Conservation (phyloP, 1,140 invertebrate species). For the Drosophila serrata region DNA sequence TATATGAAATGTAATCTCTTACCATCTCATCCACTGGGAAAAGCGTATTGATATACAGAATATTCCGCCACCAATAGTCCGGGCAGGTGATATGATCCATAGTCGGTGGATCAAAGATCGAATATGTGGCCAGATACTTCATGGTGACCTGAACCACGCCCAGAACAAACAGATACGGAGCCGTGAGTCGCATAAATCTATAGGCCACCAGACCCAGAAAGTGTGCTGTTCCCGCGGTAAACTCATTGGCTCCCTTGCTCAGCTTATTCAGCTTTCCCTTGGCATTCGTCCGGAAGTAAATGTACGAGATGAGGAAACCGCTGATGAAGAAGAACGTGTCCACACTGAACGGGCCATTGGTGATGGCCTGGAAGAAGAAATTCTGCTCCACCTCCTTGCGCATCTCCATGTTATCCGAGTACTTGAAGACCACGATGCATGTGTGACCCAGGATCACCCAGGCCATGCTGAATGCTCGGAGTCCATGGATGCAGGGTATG, state of each 20-base stretch:
- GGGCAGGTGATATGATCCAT: slow-evolving; percentile 93
- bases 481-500: slow-evolving; percentile 92
- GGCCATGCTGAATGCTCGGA: slow-evolving; percentile 94
- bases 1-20: too few species aligned
- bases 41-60: slow-evolving; percentile 93
- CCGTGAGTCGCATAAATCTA: slow-evolving; percentile 92
- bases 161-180: slow-evolving; percentile 93
- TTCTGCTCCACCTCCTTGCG: slow-evolving; percentile 92
- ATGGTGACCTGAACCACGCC: slow-evolving; percentile 92
- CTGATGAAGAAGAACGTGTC: slow-evolving; percentile 96
- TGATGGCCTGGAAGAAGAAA: slow-evolving; percentile 93
- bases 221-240: slow-evolving; percentile 90
- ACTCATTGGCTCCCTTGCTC: slow-evolving; percentile 89
- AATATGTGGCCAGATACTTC: slow-evolving; percentile 93
- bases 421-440: slow-evolving; percentile 93
- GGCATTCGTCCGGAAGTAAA: slow-evolving; percentile 93
- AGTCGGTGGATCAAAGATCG: slow-evolving; percentile 92
- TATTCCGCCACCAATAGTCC: slow-evolving; percentile 94
- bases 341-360: slow-evolving; percentile 95
- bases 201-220: slow-evolving; percentile 93
- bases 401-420: slow-evolving; percentile 93
- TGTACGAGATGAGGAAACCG: slow-evolving; percentile 92
- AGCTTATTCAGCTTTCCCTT: slow-evolving; percentile 92
- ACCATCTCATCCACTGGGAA: slow-evolving; percentile 95
- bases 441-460: slow-evolving; percentile 97